Evolutionary conservation across 2,888 invertebrate genomes (phyloP).

Genomic region (Drosophila mettleri): DNA sequence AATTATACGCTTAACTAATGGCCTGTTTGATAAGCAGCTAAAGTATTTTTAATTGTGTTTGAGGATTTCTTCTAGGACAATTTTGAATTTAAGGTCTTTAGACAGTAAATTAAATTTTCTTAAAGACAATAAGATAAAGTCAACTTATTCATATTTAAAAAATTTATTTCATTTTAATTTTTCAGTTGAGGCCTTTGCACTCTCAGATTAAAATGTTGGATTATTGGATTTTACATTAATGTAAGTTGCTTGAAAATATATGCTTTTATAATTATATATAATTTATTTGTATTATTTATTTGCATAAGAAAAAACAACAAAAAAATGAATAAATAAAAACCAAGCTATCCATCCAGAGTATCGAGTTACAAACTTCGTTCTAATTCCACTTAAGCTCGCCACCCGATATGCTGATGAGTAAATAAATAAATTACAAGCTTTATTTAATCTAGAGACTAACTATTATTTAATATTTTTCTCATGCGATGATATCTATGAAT

Average conservation of each 20-base stretch:
- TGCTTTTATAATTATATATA: background rate
- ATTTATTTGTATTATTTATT: background rate
- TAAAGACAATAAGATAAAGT: background rate
- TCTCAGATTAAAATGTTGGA: background rate
- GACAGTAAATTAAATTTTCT: no score
- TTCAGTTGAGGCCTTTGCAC: background rate
- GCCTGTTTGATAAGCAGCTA: no score
- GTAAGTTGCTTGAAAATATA: background rate
- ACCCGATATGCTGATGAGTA: background rate
- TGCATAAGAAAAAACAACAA: background rate
- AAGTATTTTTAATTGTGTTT: no score
- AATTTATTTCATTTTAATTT: background rate
- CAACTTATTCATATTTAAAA: background rate
- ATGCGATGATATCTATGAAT: background rate
- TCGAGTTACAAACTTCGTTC: background rate
- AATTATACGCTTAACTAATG: no score
- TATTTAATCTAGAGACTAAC: background rate
- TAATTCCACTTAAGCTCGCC: background rate
- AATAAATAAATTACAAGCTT: background rate
- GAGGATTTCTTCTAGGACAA: no score
- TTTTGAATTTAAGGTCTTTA: no score
- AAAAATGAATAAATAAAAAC: no score
- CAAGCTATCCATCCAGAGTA: background rate
- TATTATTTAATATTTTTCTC: background rate
- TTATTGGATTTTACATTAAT: background rate